These are phyloP conservation scores for Apis florea DNA, from an alignment of 1,140 invertebrate species.

Conservation along the genomic window DNA sequence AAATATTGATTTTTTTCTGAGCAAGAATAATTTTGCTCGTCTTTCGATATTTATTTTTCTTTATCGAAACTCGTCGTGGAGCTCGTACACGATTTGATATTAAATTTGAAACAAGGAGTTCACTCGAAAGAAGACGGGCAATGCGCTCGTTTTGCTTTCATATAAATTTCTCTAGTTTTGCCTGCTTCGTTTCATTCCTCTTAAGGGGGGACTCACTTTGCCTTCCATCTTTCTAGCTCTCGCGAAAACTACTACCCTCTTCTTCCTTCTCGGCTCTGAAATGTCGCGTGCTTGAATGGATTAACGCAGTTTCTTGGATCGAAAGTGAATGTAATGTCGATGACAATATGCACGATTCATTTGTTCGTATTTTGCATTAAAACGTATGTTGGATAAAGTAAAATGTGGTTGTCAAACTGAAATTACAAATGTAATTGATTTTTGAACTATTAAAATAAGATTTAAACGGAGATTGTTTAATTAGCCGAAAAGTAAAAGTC, in stretches of 20 bases:
- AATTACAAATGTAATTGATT: background rate
- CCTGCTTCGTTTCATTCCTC: slow-evolving; percentile 47
- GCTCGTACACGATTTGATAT: slow-evolving; percentile 13
- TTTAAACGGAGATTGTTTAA: background rate
- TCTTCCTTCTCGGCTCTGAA: slow-evolving; percentile 24
- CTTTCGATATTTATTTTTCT: no score
- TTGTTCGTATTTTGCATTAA: no score
- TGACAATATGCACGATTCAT: no score
- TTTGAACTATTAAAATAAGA: background rate
- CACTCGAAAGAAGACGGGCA: slow-evolving; percentile 63
- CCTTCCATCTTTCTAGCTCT: slow-evolving; percentile 23
- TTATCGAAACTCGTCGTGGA: no score
- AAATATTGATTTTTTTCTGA: no score
- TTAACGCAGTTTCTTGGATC: background rate
- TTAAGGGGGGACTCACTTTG: slow-evolving; percentile 29
- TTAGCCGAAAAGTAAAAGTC: background rate
- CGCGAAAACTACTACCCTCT: slow-evolving; percentile 28
- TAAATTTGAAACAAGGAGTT: slow-evolving; percentile 54
- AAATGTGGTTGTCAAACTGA: no score
- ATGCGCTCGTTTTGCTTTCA: slow-evolving; percentile 73
- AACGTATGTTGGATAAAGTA: no score
- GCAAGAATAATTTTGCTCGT: no score
- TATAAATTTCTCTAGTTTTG: slow-evolving; percentile 62
- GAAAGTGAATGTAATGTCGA: background rate
- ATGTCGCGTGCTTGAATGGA: background rate